Evolutionary conservation across 2,113 vertebrate species (phyloP).

Genomic region (Ifrita kowaldi): DNA sequence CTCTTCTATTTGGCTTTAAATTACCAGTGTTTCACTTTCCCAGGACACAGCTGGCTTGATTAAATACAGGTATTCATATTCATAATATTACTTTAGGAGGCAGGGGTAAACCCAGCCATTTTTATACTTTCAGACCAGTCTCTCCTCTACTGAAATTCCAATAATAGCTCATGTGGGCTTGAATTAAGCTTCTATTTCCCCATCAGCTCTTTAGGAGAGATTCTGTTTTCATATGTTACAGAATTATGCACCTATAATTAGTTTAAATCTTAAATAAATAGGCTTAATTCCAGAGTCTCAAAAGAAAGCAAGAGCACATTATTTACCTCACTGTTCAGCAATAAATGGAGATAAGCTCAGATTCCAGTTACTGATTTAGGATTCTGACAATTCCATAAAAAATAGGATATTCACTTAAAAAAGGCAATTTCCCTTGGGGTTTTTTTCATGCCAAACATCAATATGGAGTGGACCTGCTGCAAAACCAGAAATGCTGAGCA

Average conservation of each 20-base stretch:
- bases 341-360: not conserved
- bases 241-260: not conserved
- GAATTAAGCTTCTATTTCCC: not conserved
- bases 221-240: not conserved
- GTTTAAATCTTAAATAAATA: conserved; percentile 20
- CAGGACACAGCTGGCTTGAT: conserved; percentile 18
- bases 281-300: conserved; percentile 1
- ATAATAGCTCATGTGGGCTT: not conserved
- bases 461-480: not conserved
- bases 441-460: not conserved
- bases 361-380: not conserved
- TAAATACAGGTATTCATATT: conserved; percentile 66
- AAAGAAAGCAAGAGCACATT: not conserved
- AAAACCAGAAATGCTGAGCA: not conserved
- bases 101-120: not conserved
- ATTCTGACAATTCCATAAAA: not conserved
- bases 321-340: not conserved
- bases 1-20: conserved; percentile 47
- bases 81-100: not conserved
- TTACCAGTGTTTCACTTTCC: conserved; percentile 55
- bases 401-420: not conserved
- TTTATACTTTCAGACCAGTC: conserved; percentile 25
- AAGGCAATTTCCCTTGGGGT: not conserved
- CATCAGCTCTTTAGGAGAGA: not conserved
- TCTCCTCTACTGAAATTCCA: conserved; percentile 22